Base-by-base conservation (phyloP, 2,888 invertebrate genomes). In the Leuctra nigra region DNA sequence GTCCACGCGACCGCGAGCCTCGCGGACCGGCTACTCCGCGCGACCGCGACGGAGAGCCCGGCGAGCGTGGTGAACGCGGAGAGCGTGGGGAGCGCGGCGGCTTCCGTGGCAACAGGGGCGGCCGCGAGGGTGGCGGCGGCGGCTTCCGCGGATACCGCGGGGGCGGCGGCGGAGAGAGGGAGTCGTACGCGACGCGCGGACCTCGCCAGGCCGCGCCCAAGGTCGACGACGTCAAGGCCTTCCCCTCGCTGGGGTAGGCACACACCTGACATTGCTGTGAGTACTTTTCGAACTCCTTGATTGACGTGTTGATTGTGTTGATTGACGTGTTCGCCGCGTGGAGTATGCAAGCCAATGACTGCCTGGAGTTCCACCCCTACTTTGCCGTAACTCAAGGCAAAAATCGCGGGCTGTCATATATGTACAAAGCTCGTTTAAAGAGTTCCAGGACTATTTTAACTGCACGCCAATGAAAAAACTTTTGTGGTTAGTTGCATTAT, bases 161-260 rank as follows among this genome's bases (percentile, higher is more conserved):
- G 53, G 65, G 64, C 46, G 66, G 70, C 13, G 39, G 39, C 20
- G 39, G 54, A 11, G 53, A 16, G n/a, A 14, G 18, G 35, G 25
- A 22, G 4, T 36, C 56, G 9, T 52, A 39, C 35, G 59, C 55
- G 13, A 20, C 44, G n/a, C 55, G 60, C 39, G 54, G 29, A 23
- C 57, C 41, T n/a, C 54, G 65, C 53, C 72, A 71, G 62, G 66
- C 70, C 60, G 72, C 72, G 55, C 92, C 94, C 18, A 92, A 93
- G 74, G 92, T 96, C 63, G 93, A 94, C 72, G 94, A 95, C 76
- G 93, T 92, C 79, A 87, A 87, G 74, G 94, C 94, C 76, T 95
- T 96, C 77, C 95, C 95, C 66, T 91, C 91, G 71, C 82, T 95
- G 72, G 89, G 91, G 74, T 90, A 87, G 77, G 18, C 24, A 18